Percentiles rank a stretch among this genome's conserved stretches.
phyloP scores from a whole-genome alignment of 2,888 invertebrate species.

The Dyspetes luteomarginatus region DNA sequence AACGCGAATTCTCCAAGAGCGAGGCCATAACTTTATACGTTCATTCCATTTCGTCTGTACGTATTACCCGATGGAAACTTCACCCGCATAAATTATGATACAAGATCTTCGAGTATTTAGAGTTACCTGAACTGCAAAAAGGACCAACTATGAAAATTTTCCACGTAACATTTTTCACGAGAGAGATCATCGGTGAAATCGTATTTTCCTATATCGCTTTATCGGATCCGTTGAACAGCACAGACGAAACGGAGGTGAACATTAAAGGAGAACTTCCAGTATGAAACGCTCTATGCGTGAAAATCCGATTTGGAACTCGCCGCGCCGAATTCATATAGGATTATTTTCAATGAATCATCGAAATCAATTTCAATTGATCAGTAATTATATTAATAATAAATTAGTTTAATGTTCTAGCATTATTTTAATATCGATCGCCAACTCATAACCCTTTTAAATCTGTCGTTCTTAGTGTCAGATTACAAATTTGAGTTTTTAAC shows the following conservation, averaged over 20 bases:
- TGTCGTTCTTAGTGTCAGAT: too few species aligned
- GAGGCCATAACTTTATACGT: not conserved
- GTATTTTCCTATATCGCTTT: not conserved
- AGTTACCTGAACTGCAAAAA: constrained; percentile 16
- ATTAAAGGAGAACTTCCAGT: constrained; percentile 32
- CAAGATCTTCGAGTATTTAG: constrained; percentile 6
- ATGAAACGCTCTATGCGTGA: not conserved
- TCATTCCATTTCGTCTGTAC: not conserved
- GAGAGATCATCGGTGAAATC: not conserved
- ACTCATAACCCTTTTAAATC: too few species aligned
- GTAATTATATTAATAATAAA: too few species aligned
- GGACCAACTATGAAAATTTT: constrained; percentile 24
- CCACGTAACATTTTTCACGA: constrained; percentile 24
- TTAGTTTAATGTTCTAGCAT: too few species aligned
- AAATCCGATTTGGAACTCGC: not conserved
- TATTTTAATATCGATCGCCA: too few species aligned
- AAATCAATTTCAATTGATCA: too few species aligned
- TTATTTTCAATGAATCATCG: not conserved
- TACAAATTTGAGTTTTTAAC: too few species aligned
- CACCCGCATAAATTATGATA: constrained; percentile 36
- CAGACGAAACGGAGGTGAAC: constrained; percentile 7
- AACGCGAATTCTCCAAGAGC: not conserved
- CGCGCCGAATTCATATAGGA: not conserved
- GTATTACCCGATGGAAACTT: not conserved
- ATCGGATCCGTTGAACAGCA: constrained; percentile 18